Evolutionary conservation across 2,797 vertebrate genomes (phyloP).

Genomic region (Sebastolobus altivelis): DNA sequence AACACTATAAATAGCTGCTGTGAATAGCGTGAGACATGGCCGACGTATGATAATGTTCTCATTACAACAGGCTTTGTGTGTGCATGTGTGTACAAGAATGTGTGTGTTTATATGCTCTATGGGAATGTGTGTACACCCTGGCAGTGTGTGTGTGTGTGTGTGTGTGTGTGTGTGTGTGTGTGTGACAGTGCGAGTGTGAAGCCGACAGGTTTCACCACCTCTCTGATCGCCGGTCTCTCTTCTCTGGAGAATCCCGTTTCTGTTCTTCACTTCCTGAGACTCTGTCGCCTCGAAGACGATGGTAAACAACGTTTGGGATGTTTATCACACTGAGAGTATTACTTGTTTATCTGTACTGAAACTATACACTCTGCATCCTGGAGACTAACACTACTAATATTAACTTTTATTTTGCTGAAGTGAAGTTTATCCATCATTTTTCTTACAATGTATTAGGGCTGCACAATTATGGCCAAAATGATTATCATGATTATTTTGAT

Average conservation of each 20-base stretch:
- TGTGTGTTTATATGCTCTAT: constrained; percentile 22
- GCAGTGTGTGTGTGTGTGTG: neutral
- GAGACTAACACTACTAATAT: neutral
- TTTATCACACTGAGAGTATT: neutral
- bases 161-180: constrained; percentile 10
- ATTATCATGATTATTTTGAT: too few species aligned
- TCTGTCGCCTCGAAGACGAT: constrained; percentile 50
- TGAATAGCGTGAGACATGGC: constrained; percentile 19
- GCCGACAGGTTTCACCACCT: constrained; percentile 76
- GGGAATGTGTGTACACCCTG: constrained; percentile 16
- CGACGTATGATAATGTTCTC: constrained; percentile 53
- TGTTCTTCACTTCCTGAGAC: constrained; percentile 44
- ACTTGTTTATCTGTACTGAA: neutral
- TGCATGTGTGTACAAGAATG: constrained; percentile 31
- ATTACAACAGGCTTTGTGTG: constrained; percentile 58
- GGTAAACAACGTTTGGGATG: constrained; percentile 38
- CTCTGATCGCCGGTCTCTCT: constrained; percentile 39
- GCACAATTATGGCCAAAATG: too few species aligned
- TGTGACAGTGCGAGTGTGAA: constrained; percentile 65
- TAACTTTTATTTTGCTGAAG: neutral
- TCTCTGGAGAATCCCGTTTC: constrained; percentile 43
- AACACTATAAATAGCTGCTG: constrained; percentile 56
- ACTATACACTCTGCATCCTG: neutral
- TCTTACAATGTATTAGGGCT: too few species aligned
- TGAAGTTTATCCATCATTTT: neutral